Base-by-base conservation (phyloP, 2,888 invertebrate genomes). In the Ochlodes sylvanus region DNA sequence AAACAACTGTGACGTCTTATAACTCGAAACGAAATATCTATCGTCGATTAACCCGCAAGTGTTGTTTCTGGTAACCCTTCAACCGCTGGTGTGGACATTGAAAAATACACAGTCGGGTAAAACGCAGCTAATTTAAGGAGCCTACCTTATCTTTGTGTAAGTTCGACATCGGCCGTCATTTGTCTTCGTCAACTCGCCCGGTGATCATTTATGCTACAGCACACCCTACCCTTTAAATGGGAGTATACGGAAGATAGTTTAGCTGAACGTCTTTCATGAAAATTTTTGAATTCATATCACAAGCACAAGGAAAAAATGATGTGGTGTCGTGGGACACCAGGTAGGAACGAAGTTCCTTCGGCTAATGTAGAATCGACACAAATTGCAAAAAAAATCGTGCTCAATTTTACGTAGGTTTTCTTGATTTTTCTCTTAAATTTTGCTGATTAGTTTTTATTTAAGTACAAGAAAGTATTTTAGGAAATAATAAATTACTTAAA, bases 181-280 rank as follows among this genome's bases (percentile, higher is more conserved):
- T 93, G 92, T 94, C 93, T 94, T 94, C 94, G 93, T 94, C 94
- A 93, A 86, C 83, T 86, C 86, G 87, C 88, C 88, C 87, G 88
- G 92, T 90, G 92, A 94, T 93, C 93, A 93, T 94, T 94, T 93
- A 94, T 94, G 93, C 93, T 87, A 88, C 89, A 92, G 93, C 94
- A 93, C 93, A 93, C 92, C 93, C 91, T 88, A 90, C 92, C 91
- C 91, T 92, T 93, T 90, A 80, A 76, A 58, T 80, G 76, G 52
- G 70, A 76, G 83, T 60, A 79, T 72, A 89, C 79, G 83, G 79
- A 54, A 2, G 1, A 0, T 5, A 4, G 71, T 69, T 76, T 4
- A 54, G 54, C 5, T 55, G 63, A 75, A 70, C 79, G 54, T 69
- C 44, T 50, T 32, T 4, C n/a, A 1, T n/a, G 10, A 32, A 58